phyloP scores from a whole-genome alignment of 1,140 invertebrate species.

The Solenopsis invicta region DNA sequence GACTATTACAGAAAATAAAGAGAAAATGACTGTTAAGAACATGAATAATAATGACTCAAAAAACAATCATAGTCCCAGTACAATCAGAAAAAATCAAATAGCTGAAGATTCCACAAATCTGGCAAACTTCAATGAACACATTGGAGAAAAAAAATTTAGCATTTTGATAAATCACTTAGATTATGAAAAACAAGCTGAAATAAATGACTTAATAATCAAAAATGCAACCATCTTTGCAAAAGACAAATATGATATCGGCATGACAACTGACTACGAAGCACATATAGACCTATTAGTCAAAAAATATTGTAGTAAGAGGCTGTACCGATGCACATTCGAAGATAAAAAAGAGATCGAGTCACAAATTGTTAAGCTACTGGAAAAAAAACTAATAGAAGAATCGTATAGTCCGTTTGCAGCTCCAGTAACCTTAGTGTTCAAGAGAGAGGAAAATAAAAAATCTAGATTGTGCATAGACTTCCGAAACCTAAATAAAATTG shows the following conservation, averaged over 20 bases:
- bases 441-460: too few species aligned
- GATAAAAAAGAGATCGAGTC: background rate
- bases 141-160: background rate
- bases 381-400: too few species aligned
- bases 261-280: background rate
- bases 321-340: background rate
- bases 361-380: too few species aligned
- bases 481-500: too few species aligned
- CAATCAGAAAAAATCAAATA: too few species aligned
- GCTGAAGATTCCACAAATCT: background rate
- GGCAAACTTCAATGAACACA: slow-evolving; percentile 12
- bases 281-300: background rate
- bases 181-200: background rate
- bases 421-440: too few species aligned
- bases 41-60: background rate
- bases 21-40: background rate
- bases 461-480: too few species aligned
- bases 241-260: background rate
- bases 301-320: background rate
- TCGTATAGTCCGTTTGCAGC: too few species aligned
- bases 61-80: too few species aligned
- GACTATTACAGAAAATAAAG: too few species aligned
- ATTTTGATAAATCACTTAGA: background rate
- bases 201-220: background rate
- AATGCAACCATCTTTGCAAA: background rate